Conservation (phyloP, 2,888 invertebrate species). For the Melolontha melolontha region DNA sequence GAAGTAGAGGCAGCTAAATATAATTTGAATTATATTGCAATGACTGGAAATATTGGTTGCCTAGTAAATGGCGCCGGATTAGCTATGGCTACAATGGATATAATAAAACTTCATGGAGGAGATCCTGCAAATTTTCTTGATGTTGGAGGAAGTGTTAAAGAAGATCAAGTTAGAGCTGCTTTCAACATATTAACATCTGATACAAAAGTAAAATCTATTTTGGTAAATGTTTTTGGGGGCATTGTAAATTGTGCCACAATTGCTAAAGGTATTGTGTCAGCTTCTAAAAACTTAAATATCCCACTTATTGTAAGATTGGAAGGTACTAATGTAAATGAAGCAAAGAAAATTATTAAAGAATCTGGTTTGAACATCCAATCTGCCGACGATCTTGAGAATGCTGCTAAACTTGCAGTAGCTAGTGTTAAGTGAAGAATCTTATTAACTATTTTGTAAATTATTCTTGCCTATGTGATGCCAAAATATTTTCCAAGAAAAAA, state of each 20-base stretch:
- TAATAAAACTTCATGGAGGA: constrained; percentile 96
- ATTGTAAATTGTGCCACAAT: constrained; percentile 99
- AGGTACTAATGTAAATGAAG: constrained; percentile 92
- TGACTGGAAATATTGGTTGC: constrained; percentile 87
- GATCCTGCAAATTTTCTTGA: constrained; percentile 98
- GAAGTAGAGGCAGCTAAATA: constrained; percentile 93
- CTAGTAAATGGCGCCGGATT: constrained; percentile 98
- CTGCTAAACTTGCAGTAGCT: constrained; percentile 88
- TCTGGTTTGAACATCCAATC: constrained; percentile 87
- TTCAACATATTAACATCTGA: constrained; percentile 90
- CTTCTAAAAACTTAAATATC: constrained; percentile 82
- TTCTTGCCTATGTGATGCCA: too few species aligned
- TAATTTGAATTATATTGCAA: constrained; percentile 95
- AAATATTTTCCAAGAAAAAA: too few species aligned
- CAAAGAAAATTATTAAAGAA: constrained; percentile 83
- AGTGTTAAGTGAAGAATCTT: constrained; percentile 50
- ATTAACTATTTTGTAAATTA: not conserved
- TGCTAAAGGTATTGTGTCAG: constrained; percentile 94
- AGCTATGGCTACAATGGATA: constrained; percentile 99
- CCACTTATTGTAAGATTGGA: constrained; percentile 95
- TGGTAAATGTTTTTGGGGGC: constrained; percentile 99
- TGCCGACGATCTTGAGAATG: constrained; percentile 90
- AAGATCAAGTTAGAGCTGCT: constrained; percentile 93
- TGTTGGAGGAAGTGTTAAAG: constrained; percentile 95
- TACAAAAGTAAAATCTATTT: constrained; percentile 90